Conservation (phyloP, 2,113 vertebrate species). For the Prionailurus bengalensis region DNA sequence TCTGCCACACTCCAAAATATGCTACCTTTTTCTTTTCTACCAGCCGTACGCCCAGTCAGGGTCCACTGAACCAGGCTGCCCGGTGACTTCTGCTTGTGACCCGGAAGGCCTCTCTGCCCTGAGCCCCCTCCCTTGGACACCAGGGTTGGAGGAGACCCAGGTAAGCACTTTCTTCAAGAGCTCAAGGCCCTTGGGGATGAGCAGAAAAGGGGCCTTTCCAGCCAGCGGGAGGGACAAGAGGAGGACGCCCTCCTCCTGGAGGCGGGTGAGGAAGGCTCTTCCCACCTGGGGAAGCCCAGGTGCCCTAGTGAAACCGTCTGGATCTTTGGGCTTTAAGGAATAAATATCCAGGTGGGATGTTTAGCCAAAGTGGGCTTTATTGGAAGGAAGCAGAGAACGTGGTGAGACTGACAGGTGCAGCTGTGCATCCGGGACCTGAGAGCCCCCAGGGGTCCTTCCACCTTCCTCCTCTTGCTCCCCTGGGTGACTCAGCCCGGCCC, state of each 20-base stretch:
- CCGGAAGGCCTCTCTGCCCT: not conserved
- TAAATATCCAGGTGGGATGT: not conserved
- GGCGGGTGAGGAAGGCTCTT: not conserved
- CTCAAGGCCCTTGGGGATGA: not conserved
- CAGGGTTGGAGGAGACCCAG: not conserved
- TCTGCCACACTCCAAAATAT: not conserved
- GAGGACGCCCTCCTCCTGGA: not conserved
- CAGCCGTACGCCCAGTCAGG: accelerated
- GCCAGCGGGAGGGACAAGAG: not conserved
- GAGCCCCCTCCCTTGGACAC: not conserved
- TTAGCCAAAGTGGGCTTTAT: not conserved
- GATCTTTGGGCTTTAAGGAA: not conserved
- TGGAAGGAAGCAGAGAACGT: not conserved
- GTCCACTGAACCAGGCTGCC: accelerated
- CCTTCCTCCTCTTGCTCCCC: not conserved
- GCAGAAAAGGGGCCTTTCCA: too few species aligned
- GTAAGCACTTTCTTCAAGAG: not conserved
- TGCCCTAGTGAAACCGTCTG: accelerated
- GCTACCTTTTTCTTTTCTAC: accelerated
- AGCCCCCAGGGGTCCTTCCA: too few species aligned
- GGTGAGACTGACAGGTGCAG: accelerated
- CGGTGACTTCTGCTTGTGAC: not conserved
- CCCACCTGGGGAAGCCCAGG: not conserved
- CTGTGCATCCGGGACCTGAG: accelerated
- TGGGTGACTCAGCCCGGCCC: too few species aligned